Base-by-base conservation (phyloP, 2,797 vertebrate species). In the Helicolenus hilgendorfi region DNA sequence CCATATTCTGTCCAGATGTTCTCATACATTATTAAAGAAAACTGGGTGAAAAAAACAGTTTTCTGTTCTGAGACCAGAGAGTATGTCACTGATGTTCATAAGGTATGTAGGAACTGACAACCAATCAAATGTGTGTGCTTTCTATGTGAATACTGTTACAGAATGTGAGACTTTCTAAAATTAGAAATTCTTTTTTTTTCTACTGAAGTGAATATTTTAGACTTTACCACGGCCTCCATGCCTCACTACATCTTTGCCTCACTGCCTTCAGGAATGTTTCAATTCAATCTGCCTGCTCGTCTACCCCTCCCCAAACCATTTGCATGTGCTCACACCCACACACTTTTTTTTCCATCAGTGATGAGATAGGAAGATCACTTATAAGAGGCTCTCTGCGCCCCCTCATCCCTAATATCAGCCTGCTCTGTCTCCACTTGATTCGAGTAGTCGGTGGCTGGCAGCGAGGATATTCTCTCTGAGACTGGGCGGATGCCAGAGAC, bases 371-470 rank as follows among this genome's bases (percentile, higher is more conserved):
- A 88, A 92, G 89, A 96, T 94, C 89, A 87, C 86, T 81, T 60
- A 77, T 49, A 74, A 94, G 88, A 92, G 94, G 77, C 89, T 95
- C 92, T 89, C 87, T 36, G 78, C 85, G 15, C 90, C 91, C 89
- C 94, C 94, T 95, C 91, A 88, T 89, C 77, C 71, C 79, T 90
- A 84, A 92, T 86, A 88, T 81, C 90, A 89, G 83, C 78, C 72
- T 22, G 79, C 78, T 89, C 88, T 67, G 68, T 72, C 84, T 93
- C 83, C 75, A 67, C 89, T 93, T 78, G 81, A 94, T 84, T 89
- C 8, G 11, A 95, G 94, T 63, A 74, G 84, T 76, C 59, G 22
- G 31, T 71, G 86, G 74, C 84, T 80, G 88, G 83, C 83, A 89
- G 92, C 13, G 31, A 81, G 84, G 73, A 90, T 29, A 89, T 93